Evolutionary conservation across 2,113 vertebrate species (phyloP).

Genomic region (Indicator maculatus): DNA sequence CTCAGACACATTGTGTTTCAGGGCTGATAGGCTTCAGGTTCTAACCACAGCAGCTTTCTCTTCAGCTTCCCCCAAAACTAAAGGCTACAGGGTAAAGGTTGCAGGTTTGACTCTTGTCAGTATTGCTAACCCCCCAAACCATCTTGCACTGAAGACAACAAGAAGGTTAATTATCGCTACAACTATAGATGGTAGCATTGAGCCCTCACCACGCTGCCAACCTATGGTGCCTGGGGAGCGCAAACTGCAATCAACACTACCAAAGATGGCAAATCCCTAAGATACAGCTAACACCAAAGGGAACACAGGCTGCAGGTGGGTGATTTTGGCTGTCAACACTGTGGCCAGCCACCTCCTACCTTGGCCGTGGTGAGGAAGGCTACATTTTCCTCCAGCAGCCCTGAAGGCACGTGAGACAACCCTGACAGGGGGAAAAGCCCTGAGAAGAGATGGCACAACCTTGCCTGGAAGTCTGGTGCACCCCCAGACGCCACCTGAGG

Average conservation of each 20-base stretch:
- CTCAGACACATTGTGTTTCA: accelerated
- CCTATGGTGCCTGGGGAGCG: accelerated
- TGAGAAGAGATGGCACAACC: too few species aligned
- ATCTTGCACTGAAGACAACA: accelerated
- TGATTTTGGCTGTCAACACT: accelerated
- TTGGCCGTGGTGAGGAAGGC: accelerated
- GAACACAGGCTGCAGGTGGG: too few species aligned
- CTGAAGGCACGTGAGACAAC: too few species aligned
- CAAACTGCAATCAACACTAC: accelerated
- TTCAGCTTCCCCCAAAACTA: not conserved
- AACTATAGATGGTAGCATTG: accelerated
- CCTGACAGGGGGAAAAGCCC: too few species aligned
- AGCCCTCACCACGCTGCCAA: accelerated
- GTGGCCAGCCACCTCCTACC: not conserved
- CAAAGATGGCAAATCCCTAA: not conserved
- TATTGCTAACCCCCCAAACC: accelerated
- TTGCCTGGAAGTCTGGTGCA: not conserved
- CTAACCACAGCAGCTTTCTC: accelerated
- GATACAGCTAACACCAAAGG: accelerated
- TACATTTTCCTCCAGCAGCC: not conserved
- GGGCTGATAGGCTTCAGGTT: accelerated
- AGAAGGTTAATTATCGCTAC: accelerated
- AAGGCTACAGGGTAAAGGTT: accelerated
- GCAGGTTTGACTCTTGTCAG: not conserved
- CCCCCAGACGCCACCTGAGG: not conserved